phyloP scores from a whole-genome alignment of 1,140 invertebrate species.

The Holcopasites calliopsidis region DNA sequence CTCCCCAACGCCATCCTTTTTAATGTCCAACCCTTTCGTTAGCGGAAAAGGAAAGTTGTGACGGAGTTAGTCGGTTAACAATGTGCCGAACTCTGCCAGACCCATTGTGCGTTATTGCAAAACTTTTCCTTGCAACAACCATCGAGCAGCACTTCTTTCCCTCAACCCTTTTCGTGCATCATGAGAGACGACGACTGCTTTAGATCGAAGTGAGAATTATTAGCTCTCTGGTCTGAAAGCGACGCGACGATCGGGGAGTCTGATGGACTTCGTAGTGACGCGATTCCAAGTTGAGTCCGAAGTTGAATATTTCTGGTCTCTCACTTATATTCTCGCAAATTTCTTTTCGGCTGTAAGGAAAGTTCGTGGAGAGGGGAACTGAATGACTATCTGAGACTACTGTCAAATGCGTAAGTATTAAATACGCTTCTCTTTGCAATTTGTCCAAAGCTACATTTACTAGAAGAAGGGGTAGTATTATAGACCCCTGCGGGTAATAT shows the following conservation, averaged over 20 bases:
- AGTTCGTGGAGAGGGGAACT: too few relatives aligned
- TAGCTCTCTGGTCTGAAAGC: constrained; percentile 41
- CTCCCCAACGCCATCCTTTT: not conserved
- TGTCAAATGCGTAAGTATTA: too few relatives aligned
- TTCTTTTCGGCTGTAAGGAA: too few relatives aligned
- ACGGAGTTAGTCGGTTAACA: constrained; percentile 56
- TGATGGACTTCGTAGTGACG: not conserved
- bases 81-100: constrained; percentile 45
- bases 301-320: not conserved
- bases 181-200: not conserved
- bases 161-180: not conserved
- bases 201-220: constrained; percentile 41
- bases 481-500: too few relatives aligned
- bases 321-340: too few relatives aligned
- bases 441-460: too few relatives aligned
- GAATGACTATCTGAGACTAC: too few relatives aligned
- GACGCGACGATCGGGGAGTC: not conserved
- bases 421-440: too few relatives aligned
- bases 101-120: constrained; percentile 68
- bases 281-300: not conserved
- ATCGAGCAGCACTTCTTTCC: not conserved
- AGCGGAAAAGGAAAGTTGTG: constrained; percentile 10
- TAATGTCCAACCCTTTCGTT: constrained; percentile 10
- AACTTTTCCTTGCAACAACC: constrained; percentile 65
- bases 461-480: too few relatives aligned